Percentiles rank a stretch among this genome's conserved stretches.
Evolutionary conservation across 2,113 vertebrate genomes (phyloP).

Genomic region (Pseudorasbora parva): DNA sequence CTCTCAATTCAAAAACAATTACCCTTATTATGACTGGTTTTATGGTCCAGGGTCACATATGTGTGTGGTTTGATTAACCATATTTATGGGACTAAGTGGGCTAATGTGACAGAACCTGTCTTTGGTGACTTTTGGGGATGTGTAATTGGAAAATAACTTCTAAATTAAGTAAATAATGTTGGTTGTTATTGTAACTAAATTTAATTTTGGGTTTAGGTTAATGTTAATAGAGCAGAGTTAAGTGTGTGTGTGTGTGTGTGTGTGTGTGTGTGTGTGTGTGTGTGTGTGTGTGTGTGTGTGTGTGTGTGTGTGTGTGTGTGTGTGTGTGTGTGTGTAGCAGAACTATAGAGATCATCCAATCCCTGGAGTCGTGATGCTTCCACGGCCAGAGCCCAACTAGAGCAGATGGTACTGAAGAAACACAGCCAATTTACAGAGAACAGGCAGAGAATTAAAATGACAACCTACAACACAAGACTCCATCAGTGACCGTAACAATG

Average conservation of each 20-base stretch:
- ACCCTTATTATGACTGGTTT: too few relatives aligned
- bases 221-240: neutral
- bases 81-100: neutral
- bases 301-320: neutral
- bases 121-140: neutral
- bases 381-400: slow-evolving; percentile 24
- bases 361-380: slow-evolving; percentile 31
- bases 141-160: neutral
- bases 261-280: too few relatives aligned
- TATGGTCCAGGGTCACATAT: too few relatives aligned
- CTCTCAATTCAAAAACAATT: too few relatives aligned
- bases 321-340: neutral
- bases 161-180: neutral
- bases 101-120: neutral
- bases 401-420: slow-evolving; percentile 60
- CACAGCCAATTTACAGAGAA: slow-evolving; percentile 58
- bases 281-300: too few relatives aligned
- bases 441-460: neutral
- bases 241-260: neutral
- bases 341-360: neutral
- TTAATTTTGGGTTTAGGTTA: neutral
- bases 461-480: neutral
- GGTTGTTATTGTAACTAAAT: neutral
- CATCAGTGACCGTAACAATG: neutral
- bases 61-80: neutral